phyloP scores from a whole-genome alignment of 2,113 vertebrate species.

The Brienomyrus brachyistius region DNA sequence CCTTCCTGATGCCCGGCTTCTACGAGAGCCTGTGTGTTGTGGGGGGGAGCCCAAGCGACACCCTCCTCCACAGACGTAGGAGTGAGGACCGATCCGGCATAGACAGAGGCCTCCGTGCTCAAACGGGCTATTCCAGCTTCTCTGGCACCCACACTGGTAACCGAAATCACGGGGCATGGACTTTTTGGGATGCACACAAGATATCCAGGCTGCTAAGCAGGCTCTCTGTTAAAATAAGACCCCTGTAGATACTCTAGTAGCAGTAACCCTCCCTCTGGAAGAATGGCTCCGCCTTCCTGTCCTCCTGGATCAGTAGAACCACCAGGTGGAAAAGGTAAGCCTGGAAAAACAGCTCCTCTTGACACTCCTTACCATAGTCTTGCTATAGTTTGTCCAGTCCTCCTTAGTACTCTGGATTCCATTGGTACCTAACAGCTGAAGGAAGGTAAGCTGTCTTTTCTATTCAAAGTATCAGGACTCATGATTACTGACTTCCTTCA shows the following conservation, averaged over 20 bases:
- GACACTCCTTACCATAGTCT: background rate
- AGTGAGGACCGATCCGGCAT: conserved; percentile 24
- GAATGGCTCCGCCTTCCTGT: conserved; percentile 4
- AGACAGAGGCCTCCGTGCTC: background rate
- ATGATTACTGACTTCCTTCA: background rate
- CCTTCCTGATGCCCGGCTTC: conserved; percentile 85
- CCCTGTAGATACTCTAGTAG: conserved; percentile 17
- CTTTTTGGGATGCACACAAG: background rate
- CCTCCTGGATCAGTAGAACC: background rate
- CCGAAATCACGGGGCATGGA: background rate
- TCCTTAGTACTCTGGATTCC: background rate
- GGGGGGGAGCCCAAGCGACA: conserved; percentile 30
- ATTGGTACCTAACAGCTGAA: background rate
- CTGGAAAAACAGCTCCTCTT: background rate
- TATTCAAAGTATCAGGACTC: background rate
- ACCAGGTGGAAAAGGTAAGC: background rate
- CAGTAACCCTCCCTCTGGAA: conserved; percentile 13
- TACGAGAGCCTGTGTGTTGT: conserved; percentile 64
- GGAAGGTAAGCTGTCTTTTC: background rate
- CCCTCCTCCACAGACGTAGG: conserved; percentile 18
- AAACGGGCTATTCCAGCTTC: conserved; percentile 21
- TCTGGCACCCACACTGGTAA: conserved; percentile 40
- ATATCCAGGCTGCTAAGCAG: background rate
- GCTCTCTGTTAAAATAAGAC: conserved; percentile 19
- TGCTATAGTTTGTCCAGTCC: background rate